A percentile compares a stretch with the other conserved stretches of the same genome.
These are phyloP conservation scores for Saguinus imperator DNA, from an alignment of 2,113 vertebrate genomes.

Conservation along the genomic window DNA sequence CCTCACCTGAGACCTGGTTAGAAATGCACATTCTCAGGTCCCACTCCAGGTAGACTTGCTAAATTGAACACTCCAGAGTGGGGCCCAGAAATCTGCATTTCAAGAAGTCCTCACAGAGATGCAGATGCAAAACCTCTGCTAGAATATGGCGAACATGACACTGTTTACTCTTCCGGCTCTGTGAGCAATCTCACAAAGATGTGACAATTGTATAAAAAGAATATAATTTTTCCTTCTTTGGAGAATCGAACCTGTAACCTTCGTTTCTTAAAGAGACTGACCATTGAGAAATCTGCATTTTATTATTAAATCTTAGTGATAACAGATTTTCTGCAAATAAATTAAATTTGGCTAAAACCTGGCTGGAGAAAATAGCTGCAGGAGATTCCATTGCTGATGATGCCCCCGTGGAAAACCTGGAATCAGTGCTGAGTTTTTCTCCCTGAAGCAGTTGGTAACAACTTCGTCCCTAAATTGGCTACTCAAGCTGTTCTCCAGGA, in stretches of 20 bases:
- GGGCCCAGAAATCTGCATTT: not conserved
- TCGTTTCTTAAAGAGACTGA: slow-evolving; percentile 25
- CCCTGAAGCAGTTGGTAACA: slow-evolving; percentile 52
- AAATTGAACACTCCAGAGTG: not conserved
- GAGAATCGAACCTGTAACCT: not conserved
- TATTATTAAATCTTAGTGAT: slow-evolving; percentile 41
- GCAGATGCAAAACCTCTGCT: too few species aligned
- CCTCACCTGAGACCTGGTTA: not conserved
- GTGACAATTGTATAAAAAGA: not conserved
- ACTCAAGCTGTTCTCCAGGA: slow-evolving; percentile 39
- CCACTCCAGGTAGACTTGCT: too few species aligned
- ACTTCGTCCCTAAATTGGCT: slow-evolving; percentile 55
- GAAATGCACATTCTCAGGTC: not conserved
- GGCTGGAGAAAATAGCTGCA: slow-evolving; percentile 42
- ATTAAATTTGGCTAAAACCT: slow-evolving; percentile 70
- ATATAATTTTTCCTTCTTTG: slow-evolving; percentile 39
- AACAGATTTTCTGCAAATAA: slow-evolving; percentile 52
- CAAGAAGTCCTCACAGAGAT: rapidly evolving
- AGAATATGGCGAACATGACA: not conserved
- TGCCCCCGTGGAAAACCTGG: slow-evolving; percentile 43
- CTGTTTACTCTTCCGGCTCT: not conserved
- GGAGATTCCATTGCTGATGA: slow-evolving; percentile 26
- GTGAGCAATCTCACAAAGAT: not conserved
- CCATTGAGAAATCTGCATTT: slow-evolving; percentile 53
- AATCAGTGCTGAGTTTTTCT: slow-evolving; percentile 55